phyloP scores from a whole-genome alignment of 2,888 invertebrate species.

The Timema podura region DNA sequence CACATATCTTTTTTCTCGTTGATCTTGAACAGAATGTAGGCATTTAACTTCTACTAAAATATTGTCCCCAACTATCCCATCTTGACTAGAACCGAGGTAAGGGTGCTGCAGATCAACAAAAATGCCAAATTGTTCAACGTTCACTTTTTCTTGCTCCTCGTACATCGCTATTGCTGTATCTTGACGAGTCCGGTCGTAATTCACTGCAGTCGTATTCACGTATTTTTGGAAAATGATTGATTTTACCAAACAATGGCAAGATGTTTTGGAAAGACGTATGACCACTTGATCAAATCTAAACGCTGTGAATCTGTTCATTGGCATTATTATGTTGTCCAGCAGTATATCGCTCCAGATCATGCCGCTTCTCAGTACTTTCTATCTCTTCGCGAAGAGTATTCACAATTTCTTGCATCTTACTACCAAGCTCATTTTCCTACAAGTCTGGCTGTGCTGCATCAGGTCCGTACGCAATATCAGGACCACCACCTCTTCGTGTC shows the following conservation, averaged over 20 bases:
- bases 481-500: background rate
- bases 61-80: background rate
- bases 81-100: background rate
- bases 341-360: background rate
- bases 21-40: background rate
- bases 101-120: background rate
- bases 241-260: slow-evolving; percentile 9
- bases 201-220: background rate
- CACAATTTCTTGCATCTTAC: slow-evolving; percentile 9
- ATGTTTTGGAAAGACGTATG: background rate
- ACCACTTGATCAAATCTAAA: background rate
- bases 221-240: background rate
- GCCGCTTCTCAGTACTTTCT: background rate
- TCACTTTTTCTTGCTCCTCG: background rate
- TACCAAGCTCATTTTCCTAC: background rate
- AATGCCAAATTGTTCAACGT: background rate
- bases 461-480: slow-evolving; percentile 23
- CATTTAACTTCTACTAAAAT: slow-evolving; percentile 1
- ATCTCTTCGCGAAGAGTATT: slow-evolving; percentile 1
- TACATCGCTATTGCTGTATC: background rate
- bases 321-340: background rate
- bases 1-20: background rate
- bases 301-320: slow-evolving; percentile 14
- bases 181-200: background rate
- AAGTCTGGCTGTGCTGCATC: slow-evolving; percentile 22